phyloP scores from a whole-genome alignment of 2,797 vertebrate species.

The Sebastes ruberrimus region DNA sequence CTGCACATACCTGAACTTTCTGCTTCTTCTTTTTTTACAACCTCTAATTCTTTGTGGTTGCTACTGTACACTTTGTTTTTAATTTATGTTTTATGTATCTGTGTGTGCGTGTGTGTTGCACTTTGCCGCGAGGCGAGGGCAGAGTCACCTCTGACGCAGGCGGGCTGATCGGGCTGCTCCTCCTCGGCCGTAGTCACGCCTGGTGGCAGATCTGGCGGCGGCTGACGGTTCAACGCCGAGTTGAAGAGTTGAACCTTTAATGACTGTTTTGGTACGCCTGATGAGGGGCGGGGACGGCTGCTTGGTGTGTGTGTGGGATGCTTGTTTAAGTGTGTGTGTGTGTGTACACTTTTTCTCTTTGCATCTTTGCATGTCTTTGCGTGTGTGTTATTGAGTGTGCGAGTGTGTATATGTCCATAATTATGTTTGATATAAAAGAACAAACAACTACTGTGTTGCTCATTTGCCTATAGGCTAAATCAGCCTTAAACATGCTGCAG shows the following conservation, averaged over 20 bases:
- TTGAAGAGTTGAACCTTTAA: conserved; percentile 69
- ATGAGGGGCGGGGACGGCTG: not conserved
- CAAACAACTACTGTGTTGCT: not conserved
- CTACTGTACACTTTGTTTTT: conserved; percentile 22
- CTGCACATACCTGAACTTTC: not conserved
- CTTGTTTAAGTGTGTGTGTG: not conserved
- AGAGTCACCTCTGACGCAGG: conserved; percentile 51
- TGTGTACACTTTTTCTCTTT: not conserved
- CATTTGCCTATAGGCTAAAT: no score
- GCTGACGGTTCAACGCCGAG: conserved; percentile 31
- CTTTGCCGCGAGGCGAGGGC: conserved; percentile 5
- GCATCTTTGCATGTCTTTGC: no score
- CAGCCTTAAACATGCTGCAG: not conserved
- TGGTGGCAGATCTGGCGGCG: conserved; percentile 36
- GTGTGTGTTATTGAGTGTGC: not conserved
- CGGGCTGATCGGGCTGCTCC: conserved; percentile 28
- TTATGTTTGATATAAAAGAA: not conserved
- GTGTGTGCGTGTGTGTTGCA: not conserved
- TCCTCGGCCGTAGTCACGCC: conserved; percentile 60
- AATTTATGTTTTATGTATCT: not conserved
- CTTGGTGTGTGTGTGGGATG: not conserved
- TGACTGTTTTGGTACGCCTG: conserved; percentile 51
- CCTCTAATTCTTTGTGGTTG: conserved; percentile 17
- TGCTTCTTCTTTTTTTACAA: not conserved
- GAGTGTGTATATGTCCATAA: not conserved